Evolutionary conservation across 2,113 vertebrate genomes (phyloP), one percentile per base, ranked within the genome.

Genomic region (Xiphophorus hellerii): DNA sequence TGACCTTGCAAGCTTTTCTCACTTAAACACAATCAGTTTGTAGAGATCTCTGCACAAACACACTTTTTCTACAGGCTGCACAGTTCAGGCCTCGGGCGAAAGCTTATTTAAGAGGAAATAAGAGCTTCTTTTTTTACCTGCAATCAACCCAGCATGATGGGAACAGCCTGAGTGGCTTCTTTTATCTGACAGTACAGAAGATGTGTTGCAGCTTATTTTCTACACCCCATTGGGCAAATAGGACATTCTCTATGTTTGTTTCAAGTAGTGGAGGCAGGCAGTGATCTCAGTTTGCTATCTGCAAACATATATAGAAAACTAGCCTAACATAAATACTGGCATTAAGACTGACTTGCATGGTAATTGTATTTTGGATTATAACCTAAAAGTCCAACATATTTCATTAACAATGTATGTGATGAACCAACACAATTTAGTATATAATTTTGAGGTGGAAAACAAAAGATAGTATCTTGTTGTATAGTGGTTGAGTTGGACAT

Each of bases 71-170:
- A 37, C 17, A 67, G 58, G 33, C 71, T 65, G 28, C 66, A 77
- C 64, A 37, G n/a, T 42, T 69, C 7, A 1, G 63, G 31, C n/a
- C 75, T 70, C 73, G 79, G 62, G 58, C 0, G 31, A 54, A 2
- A 0, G 82, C 27, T 75, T 69, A 61, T 77, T 77, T 77, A 80
- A 76, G 60, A 80, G 73, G 29, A 58, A 2, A 78, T 69, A 81
- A 68, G 82, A 35, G 62, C 27, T 33, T 37, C 10, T 37, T 35
- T 35, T 28, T 80, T 79, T 35, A 73, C 33, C 62, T 51, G 62
- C 35, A 58, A 75, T 77, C 44, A 67, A 27, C 66, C 31, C 70
- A 54, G 31, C 13, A 35, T n/a, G 69, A 70, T 28, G 44, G 30
- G 67, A 66, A 72, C 11, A 13, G 0, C n/a, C 12, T 22, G 20